A percentile compares a stretch with the other conserved stretches of the same genome.
Evolutionary conservation across 1,140 invertebrate species (phyloP).

Genomic region (Phortica variegata): DNA sequence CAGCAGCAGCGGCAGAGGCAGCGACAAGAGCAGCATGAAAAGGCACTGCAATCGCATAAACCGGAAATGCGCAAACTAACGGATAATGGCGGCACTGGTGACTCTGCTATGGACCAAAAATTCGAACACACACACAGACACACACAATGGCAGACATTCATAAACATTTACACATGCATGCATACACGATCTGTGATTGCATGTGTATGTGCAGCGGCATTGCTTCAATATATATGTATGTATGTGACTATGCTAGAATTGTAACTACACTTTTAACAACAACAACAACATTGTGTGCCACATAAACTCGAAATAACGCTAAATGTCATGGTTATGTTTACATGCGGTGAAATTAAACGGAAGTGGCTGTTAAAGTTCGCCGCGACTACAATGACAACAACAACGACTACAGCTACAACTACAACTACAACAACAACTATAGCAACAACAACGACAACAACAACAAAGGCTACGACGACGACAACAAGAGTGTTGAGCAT

Average conservation of each 20-base stretch:
- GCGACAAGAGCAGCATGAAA: not conserved
- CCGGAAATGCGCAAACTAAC: constrained; percentile 53
- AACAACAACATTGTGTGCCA: not conserved
- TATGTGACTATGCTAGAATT: constrained; percentile 1
- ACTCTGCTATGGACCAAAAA: too few relatives aligned
- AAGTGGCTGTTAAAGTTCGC: constrained; percentile 36
- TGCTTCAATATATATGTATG: too few relatives aligned
- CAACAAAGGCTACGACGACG: too few relatives aligned
- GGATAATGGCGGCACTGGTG: constrained; percentile 41
- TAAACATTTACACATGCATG: not conserved
- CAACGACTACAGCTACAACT: too few relatives aligned
- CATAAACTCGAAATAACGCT: constrained; percentile 41
- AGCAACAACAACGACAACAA: too few relatives aligned
- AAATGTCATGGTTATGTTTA: constrained; percentile 53
- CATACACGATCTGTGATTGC: not conserved
- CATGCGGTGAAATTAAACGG: constrained; percentile 44
- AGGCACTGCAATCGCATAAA: constrained; percentile 33
- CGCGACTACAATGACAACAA: constrained; percentile 1
- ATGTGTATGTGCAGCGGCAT: too few relatives aligned
- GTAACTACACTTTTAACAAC: not conserved
- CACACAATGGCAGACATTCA: too few relatives aligned
- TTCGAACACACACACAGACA: not conserved
- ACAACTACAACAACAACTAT: too few relatives aligned
- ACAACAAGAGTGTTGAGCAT: too few relatives aligned
- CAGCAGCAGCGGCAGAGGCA: constrained; percentile 4